Evolutionary conservation across 2,888 invertebrate species (phyloP), one percentile per base, ranked within the genome.

Genomic region (Dascillus cervinus): DNA sequence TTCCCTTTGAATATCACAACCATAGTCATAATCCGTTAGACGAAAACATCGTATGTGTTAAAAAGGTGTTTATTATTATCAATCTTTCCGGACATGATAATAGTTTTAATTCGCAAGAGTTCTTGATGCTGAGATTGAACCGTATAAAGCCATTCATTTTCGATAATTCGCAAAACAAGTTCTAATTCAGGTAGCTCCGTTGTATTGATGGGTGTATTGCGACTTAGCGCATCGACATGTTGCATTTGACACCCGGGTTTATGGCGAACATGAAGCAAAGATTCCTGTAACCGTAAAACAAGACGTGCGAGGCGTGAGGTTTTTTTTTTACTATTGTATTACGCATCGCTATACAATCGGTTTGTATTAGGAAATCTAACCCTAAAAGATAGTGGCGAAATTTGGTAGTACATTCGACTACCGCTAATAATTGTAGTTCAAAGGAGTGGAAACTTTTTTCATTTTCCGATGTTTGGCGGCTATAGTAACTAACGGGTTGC

Each of bases 341-440:
- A 10, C 49, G 40, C 1, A 62, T 31, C 2, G 58, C 37, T 19
- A 52, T 47, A 38, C 58, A 56, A 37, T 64, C 60, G 0, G 60
- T 61, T 2, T 54, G 29, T 4, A 63, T 44, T 1, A 29, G 35
- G 22, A 59, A 55, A 0, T 13, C 11, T 9, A 32, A 42, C 1
- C 60, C 60, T 4, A 54, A 38, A 0, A 65, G 20, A 22, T 61
- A 64, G 0, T 52, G 45, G 15, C 60, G 36, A 37, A 64, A 62
- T 27, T 56, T 44, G 12, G 46, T 34, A 11, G 61, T 30, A 0
- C 53, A 44, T 21, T 43, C 49, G 0, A 47, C 56, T 15, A 55
- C 50, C 0, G 64, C 62, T 4, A 65, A 37, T 0, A 51, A 52
- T 37, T 62, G 65, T 12, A 61, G 31, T 14, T 67, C 64, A 11